A percentile compares a stretch with the other conserved stretches of the same genome.
phyloP scores from a whole-genome alignment of 2,797 vertebrate species.

The Eulemur albifrons region DNA sequence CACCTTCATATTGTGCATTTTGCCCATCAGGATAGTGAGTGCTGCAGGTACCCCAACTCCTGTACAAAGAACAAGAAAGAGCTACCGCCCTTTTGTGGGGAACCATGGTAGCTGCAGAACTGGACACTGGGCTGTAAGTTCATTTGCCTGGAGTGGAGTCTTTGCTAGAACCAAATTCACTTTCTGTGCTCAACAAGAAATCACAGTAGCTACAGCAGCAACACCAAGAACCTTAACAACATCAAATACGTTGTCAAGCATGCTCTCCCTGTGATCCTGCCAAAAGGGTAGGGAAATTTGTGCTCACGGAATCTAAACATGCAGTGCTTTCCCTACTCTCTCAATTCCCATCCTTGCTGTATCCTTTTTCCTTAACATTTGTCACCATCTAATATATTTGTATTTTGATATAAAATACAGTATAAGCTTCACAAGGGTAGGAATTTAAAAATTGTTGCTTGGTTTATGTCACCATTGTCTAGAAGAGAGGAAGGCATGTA shows the following conservation, averaged over 20 bases:
- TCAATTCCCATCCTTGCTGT: not conserved
- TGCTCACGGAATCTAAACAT: not conserved
- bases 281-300: not conserved
- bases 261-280: not conserved
- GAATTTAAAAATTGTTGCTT: not conserved
- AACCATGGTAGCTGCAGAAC: not conserved
- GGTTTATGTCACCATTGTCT: not conserved
- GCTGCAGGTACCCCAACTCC: not conserved
- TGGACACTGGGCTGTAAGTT: not conserved
- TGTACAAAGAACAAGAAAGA: not conserved
- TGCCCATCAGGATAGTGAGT: not conserved
- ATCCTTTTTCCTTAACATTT: not conserved
- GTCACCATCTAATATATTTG: not conserved
- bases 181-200: not conserved
- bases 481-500: not conserved
- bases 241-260: not conserved
- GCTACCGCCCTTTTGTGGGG: rapidly evolving
- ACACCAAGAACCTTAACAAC: not conserved
- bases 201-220: not conserved
- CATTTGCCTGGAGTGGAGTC: not conserved
- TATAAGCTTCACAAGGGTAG: not conserved
- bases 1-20: not conserved
- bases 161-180: not conserved
- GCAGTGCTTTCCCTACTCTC: not conserved
- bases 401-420: not conserved